These are phyloP conservation scores for Catharus ustulatus DNA, from an alignment of 2,797 vertebrate species.

Conservation along the genomic window DNA sequence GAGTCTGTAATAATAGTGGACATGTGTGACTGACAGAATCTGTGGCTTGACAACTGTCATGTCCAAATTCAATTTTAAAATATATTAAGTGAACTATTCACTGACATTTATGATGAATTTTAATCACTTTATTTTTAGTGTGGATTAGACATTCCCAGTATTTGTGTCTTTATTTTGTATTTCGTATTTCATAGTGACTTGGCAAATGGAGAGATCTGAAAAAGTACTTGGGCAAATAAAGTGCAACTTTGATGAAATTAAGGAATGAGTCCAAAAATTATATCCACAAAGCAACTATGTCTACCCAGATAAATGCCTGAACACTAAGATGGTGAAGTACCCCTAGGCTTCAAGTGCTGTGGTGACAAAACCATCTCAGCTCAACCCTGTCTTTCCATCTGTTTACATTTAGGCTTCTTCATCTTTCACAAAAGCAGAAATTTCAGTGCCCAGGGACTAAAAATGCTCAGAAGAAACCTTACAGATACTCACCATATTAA, in stretches of 20 bases:
- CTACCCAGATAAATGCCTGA: not conserved
- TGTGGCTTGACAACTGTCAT: not conserved
- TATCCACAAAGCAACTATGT: not conserved
- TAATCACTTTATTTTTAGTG: not conserved
- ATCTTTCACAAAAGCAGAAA: not conserved
- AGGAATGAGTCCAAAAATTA: not conserved
- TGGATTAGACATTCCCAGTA: not conserved
- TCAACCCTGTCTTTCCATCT: not conserved
- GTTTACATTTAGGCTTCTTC: not conserved
- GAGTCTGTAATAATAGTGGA: not conserved
- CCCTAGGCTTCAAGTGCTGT: not conserved
- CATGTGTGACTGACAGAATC: not conserved
- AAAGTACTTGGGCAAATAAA: not conserved
- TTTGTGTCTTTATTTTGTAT: not conserved
- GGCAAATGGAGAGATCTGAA: not conserved
- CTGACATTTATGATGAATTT: not conserved
- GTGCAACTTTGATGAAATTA: not conserved
- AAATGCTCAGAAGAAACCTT: not conserved
- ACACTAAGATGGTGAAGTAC: not conserved
- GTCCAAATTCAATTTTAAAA: not conserved
- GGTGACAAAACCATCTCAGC: not conserved
- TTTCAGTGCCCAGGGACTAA: not conserved
- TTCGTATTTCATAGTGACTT: not conserved
- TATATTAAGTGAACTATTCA: not conserved
- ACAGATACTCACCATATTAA: not conserved